These are phyloP conservation scores for Sebastes taczanowskii DNA, from an alignment of 2,797 vertebrate species.

Conservation along the genomic window DNA sequence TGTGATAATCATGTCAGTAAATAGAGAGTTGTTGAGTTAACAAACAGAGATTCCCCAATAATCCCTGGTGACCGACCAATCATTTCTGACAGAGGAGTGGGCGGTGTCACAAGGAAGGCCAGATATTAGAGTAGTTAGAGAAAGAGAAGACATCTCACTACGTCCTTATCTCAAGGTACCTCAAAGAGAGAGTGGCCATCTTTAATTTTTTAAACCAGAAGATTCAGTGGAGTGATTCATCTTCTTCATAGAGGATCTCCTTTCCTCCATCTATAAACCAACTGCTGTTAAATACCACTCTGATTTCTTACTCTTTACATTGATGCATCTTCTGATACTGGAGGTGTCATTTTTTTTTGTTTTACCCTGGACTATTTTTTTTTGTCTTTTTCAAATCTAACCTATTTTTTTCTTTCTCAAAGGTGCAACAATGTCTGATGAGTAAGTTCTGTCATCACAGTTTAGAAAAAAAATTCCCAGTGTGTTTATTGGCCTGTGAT, in stretches of 20 bases:
- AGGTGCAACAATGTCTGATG: constrained; percentile 62
- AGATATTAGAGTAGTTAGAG: not conserved
- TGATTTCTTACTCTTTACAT: not conserved
- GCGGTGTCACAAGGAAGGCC: not conserved
- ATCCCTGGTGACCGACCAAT: constrained; percentile 7
- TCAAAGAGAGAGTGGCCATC: too few species aligned
- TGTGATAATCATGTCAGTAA: not conserved
- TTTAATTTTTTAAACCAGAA: not conserved
- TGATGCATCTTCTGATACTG: not conserved
- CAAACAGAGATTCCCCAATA: not conserved
- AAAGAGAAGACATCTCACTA: constrained; percentile 19
- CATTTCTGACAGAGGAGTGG: constrained; percentile 7
- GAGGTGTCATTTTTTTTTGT: not conserved
- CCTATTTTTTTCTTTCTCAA: not conserved
- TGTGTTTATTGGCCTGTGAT: not conserved
- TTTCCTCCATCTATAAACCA: constrained; percentile 13
- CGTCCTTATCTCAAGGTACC: not conserved
- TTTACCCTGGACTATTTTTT: not conserved
- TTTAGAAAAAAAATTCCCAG: not conserved
- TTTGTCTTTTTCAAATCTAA: not conserved
- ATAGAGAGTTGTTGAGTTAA: constrained; percentile 13
- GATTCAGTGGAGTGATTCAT: not conserved
- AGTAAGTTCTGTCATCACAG: constrained; percentile 59
- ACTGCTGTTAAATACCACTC: not conserved
- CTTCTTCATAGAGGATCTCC: constrained; percentile 8